Base-by-base conservation (phyloP, 1,140 invertebrate genomes). In the Ptiloglossa arizonensis region DNA sequence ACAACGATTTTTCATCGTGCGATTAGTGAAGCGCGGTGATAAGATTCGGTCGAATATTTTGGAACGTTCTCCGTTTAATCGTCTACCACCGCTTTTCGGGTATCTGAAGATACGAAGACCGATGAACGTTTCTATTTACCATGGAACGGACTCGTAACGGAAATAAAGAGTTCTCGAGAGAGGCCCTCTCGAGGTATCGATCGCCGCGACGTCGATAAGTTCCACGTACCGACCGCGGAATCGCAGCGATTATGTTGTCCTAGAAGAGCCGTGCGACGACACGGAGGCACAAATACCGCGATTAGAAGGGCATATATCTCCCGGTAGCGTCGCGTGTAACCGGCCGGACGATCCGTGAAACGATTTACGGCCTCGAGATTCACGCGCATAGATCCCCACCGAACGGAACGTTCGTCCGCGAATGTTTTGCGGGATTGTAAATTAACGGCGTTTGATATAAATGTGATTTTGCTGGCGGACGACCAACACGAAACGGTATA, bases 141-240 rank as follows among this genome's bases (percentile, higher is more conserved):
- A 9, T 22, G 15, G 50, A 70, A 72, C 32, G 44, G 75, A 57
- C 38, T 66, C 15, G n/a, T 32, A 29, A 29, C 59, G 44, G 41
- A 74, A 69, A 22, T 48, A 19, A 24, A 78, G 35, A 63, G 67
- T 38, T 11, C 22, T 29, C n/a, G n/a, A 35, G 46, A 56, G 67
- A 56, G 50, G 46, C 50, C 72, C 63, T 79, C 56, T 32, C 48
- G n/a, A 64, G 69, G 69, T 82, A 84, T 85, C 72, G 72, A 85
- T 80, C 81, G 9, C 15, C 6, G 44, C 24, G 27, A 35, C 44
- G 29, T 48, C 66, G 62, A 80, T 66, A 72, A 72, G 29, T 56
- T 81, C 64, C 29, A 62, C 5, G 27, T 63, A 69, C 54, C 44
- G 48, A 27, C 38, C 56, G 44, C 59, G 44, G n/a, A 71, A 66